phyloP scores from a whole-genome alignment of 2,888 invertebrate genomes.

The Ligdia adustata region DNA sequence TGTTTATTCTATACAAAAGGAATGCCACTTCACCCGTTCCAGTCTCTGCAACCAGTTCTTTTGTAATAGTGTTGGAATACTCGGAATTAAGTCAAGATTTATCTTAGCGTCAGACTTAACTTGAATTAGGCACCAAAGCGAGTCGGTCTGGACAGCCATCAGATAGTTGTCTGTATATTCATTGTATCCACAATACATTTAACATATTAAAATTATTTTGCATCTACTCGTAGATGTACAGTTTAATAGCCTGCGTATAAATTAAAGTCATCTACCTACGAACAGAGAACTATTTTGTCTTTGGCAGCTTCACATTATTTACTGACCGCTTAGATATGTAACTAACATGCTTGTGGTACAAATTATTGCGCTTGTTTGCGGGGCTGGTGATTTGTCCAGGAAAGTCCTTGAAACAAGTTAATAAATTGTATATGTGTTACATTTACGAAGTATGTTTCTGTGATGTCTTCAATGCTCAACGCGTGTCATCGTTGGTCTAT shows the following conservation, averaged over 20 bases:
- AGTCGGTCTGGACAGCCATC: background rate
- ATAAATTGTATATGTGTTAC: conserved; percentile 44
- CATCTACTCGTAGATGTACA: too few relatives aligned
- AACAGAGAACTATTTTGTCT: too few relatives aligned
- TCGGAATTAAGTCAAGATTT: background rate
- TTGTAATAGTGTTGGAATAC: conserved; percentile 11
- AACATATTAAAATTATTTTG: too few relatives aligned
- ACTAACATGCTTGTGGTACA: conserved; percentile 23
- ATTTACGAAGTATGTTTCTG: conserved; percentile 48
- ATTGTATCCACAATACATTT: background rate
- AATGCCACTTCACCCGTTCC: conserved; percentile 32
- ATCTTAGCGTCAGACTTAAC: background rate
- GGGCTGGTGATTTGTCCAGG: background rate
- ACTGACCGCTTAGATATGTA: conserved; percentile 17
- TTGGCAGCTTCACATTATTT: conserved; percentile 18
- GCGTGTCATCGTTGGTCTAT: conserved; percentile 28
- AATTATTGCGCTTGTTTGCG: conserved; percentile 22
- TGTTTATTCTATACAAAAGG: conserved; percentile 45
- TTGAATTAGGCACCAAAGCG: background rate
- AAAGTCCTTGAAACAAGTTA: conserved; percentile 33
- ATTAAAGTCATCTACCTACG: background rate
- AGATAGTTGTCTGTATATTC: background rate
- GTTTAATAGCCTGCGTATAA: too few relatives aligned
- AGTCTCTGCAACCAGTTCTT: conserved; percentile 17
- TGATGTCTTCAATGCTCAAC: conserved; percentile 46